phyloP scores from a whole-genome alignment of 1,140 invertebrate genomes.

The Episyrphus balteatus region DNA sequence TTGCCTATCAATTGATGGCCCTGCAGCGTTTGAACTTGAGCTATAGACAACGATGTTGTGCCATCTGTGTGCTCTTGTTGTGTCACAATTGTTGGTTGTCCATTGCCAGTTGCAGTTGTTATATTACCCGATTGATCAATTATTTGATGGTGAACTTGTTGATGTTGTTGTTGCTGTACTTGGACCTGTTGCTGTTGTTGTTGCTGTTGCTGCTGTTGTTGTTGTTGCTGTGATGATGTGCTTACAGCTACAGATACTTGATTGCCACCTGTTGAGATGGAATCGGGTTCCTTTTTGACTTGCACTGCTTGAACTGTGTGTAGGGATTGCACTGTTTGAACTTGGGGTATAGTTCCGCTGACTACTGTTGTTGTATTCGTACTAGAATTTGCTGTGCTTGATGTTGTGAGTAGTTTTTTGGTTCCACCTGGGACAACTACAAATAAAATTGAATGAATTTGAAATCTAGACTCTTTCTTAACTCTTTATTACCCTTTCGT shows the following conservation, averaged over 20 bases:
- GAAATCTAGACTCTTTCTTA: slow-evolving; percentile 10
- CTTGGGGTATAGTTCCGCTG: slow-evolving; percentile 20
- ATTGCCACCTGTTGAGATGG: slow-evolving; percentile 2
- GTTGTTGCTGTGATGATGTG: slow-evolving; percentile 26
- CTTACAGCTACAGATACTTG: slow-evolving; percentile 6
- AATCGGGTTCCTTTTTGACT: slow-evolving; percentile 36
- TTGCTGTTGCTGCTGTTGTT: slow-evolving; percentile 3
- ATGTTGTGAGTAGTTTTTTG: neutral
- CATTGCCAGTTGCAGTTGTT: slow-evolving; percentile 11
- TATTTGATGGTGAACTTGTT: slow-evolving; percentile 28
- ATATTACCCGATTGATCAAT: slow-evolving; percentile 18
- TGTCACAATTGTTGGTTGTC: slow-evolving; percentile 27
- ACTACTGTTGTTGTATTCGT: slow-evolving; percentile 16
- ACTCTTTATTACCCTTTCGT: slow-evolving; percentile 35
- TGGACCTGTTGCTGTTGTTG: slow-evolving; percentile 17
- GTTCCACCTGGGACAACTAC: slow-evolving; percentile 12
- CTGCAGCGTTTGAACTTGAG: slow-evolving; percentile 35
- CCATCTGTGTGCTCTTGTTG: slow-evolving; percentile 33
- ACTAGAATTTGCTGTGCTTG: slow-evolving; percentile 8
- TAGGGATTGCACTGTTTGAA: slow-evolving; percentile 31
- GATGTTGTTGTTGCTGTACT: slow-evolving; percentile 25
- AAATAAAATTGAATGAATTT: neutral
- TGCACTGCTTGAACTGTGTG: slow-evolving; percentile 33
- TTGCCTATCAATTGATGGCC: slow-evolving; percentile 35
- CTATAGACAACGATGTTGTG: slow-evolving; percentile 29